A percentile compares a stretch with the other conserved stretches of the same genome.
Conservation (phyloP, 2,888 invertebrate genomes). For the Cremastinae sp. region DNA sequence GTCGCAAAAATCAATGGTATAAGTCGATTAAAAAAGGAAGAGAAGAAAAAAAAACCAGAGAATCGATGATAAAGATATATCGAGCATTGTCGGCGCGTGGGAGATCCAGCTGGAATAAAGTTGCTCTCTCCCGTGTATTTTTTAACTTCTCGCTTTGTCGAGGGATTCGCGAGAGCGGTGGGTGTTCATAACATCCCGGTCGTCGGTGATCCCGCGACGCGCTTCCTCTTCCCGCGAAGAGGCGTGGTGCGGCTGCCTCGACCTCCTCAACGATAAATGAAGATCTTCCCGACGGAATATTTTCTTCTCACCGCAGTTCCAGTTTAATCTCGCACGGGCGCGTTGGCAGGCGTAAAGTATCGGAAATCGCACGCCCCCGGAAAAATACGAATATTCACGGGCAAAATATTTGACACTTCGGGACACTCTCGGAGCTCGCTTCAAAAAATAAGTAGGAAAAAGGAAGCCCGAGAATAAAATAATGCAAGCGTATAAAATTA, state of each 20-base stretch:
- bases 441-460: no score
- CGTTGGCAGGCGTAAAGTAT: slow-evolving; percentile 59
- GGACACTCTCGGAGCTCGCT: no score
- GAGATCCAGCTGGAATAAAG: slow-evolving; percentile 72
- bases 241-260: slow-evolving; percentile 56
- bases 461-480: no score
- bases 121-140: no score
- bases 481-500: no score
- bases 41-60: slow-evolving; percentile 30
- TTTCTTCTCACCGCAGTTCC: slow-evolving; percentile 50
- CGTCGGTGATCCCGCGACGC: slow-evolving; percentile 57
- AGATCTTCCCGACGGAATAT: slow-evolving; percentile 56
- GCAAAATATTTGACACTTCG: slow-evolving; percentile 29
- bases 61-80: slow-evolving; percentile 76
- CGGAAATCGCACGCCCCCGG: slow-evolving; percentile 52
- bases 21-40: no score
- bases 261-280: slow-evolving; percentile 56
- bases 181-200: slow-evolving; percentile 72
- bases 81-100: slow-evolving; percentile 72
- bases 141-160: no score
- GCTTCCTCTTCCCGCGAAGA: slow-evolving; percentile 59
- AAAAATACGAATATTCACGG: slow-evolving; percentile 39
- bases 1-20: no score
- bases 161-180: slow-evolving; percentile 61
- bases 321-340: slow-evolving; percentile 55